Percentiles rank a stretch among this genome's conserved stretches.
Evolutionary conservation across 2,888 invertebrate species (phyloP).

Genomic region (Cataglyphis cursor): DNA sequence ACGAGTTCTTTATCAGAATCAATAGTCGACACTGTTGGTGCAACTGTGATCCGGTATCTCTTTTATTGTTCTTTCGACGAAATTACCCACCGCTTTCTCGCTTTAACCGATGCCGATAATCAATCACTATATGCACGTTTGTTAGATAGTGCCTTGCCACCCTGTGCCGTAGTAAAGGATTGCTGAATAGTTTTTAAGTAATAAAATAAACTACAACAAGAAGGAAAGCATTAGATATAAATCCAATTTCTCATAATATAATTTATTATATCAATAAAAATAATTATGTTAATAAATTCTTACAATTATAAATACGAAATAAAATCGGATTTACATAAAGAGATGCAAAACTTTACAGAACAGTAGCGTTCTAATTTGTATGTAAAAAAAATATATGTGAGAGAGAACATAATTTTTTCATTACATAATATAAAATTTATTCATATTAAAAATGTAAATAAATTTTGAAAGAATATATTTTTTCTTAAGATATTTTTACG

Average conservation of each 20-base stretch:
- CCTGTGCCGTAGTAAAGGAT: slow-evolving; percentile 15
- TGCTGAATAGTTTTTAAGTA: slow-evolving; percentile 27
- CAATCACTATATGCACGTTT: slow-evolving; percentile 47
- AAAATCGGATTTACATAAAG: slow-evolving; percentile 4
- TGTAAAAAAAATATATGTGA: neutral
- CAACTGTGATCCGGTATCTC: slow-evolving; percentile 25
- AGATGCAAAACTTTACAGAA: neutral
- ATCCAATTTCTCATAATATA: neutral
- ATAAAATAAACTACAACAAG: slow-evolving; percentile 27
- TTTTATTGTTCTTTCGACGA: slow-evolving; percentile 30
- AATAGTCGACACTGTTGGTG: slow-evolving; percentile 16
- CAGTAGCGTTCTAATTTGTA: neutral
- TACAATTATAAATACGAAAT: neutral
- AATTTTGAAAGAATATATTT: neutral
- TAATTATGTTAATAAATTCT: neutral
- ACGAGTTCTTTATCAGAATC: neutral
- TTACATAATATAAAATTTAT: neutral
- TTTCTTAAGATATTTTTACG: neutral
- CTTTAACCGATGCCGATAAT: slow-evolving; percentile 1
- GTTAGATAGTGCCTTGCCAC: slow-evolving; percentile 19
- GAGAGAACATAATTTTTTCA: neutral
- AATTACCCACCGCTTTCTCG: slow-evolving; percentile 31
- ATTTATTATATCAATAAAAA: neutral
- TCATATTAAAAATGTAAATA: neutral
- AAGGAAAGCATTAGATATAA: neutral